These are phyloP conservation scores for Boulengeromyrus knoepffleri DNA, from an alignment of 2,113 vertebrate genomes.

Conservation along the genomic window DNA sequence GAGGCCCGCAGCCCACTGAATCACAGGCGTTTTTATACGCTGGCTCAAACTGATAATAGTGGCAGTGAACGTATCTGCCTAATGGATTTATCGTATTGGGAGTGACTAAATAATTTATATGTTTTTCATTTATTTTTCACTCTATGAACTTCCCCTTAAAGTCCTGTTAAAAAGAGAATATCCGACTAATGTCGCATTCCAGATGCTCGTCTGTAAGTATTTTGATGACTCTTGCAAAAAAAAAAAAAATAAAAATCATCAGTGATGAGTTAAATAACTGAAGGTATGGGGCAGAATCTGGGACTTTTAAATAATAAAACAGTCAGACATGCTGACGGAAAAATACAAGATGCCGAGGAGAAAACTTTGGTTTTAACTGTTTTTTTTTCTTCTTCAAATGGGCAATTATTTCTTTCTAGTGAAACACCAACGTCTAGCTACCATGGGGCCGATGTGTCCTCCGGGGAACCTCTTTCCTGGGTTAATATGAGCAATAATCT, in stretches of 20 bases:
- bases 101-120: constrained; percentile 10
- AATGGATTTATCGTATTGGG: constrained; percentile 17
- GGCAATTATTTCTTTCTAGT: constrained; percentile 61
- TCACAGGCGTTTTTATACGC: not conserved
- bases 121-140: constrained; percentile 20
- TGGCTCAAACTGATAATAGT: constrained; percentile 7
- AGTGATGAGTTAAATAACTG: constrained; percentile 21
- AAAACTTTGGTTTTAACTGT: constrained; percentile 58
- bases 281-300: constrained; percentile 27
- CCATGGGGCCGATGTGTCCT: constrained; percentile 56
- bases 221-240: constrained; percentile 10
- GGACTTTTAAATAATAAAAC: constrained; percentile 69
- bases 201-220: constrained; percentile 14
- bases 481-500: constrained; percentile 45
- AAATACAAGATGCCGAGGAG: constrained; percentile 23
- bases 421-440: constrained; percentile 41
- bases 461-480: constrained; percentile 53
- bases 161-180: constrained; percentile 14
- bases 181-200: constrained; percentile 7
- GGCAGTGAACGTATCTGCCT: not conserved
- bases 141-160: constrained; percentile 13
- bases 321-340: constrained; percentile 57
- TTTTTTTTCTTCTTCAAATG: constrained; percentile 62
- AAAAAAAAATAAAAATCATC: constrained; percentile 12
- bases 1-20: not conserved